phyloP scores from a whole-genome alignment of 2,888 invertebrate species.

The Eulithis prunata region DNA sequence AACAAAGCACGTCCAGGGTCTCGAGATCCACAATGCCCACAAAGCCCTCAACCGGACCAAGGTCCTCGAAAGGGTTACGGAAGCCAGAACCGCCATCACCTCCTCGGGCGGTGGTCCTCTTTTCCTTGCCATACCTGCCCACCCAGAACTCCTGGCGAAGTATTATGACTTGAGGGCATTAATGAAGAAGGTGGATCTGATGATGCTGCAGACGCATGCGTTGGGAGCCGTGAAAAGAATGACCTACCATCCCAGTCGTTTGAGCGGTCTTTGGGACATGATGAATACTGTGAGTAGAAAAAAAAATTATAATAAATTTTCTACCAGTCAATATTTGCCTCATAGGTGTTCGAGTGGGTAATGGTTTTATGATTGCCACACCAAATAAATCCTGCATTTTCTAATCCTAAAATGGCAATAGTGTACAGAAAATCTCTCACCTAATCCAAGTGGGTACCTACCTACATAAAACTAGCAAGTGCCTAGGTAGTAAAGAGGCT shows the following conservation, averaged over 20 bases:
- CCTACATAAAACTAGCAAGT: too few species aligned
- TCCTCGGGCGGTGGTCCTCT: conserved; percentile 80
- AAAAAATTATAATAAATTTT: too few species aligned
- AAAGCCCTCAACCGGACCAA: conserved; percentile 79
- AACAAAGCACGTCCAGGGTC: conserved; percentile 83
- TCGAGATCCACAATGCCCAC: conserved; percentile 83
- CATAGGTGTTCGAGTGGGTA: too few species aligned
- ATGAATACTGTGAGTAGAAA: conserved; percentile 87
- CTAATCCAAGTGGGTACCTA: too few species aligned
- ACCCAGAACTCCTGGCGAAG: conserved; percentile 87
- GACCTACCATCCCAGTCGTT: conserved; percentile 89
- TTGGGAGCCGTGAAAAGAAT: conserved; percentile 86
- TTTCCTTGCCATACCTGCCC: conserved; percentile 86
- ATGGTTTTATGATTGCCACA: too few species aligned
- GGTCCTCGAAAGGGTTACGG: conserved; percentile 75
- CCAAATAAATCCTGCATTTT: too few species aligned
- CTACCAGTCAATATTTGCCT: too few species aligned
- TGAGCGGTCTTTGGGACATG: conserved; percentile 91
- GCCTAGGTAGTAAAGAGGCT: too few species aligned
- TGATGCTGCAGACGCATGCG: conserved; percentile 88
- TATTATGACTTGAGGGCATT: conserved; percentile 88
- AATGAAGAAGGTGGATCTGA: conserved; percentile 86
- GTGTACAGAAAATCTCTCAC: too few species aligned
- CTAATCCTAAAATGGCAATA: too few species aligned
- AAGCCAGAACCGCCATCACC: conserved; percentile 72